Evolutionary conservation across 2,888 invertebrate genomes (phyloP), one percentile per base, ranked within the genome.

Genomic region (Cephus rjabovi): DNA sequence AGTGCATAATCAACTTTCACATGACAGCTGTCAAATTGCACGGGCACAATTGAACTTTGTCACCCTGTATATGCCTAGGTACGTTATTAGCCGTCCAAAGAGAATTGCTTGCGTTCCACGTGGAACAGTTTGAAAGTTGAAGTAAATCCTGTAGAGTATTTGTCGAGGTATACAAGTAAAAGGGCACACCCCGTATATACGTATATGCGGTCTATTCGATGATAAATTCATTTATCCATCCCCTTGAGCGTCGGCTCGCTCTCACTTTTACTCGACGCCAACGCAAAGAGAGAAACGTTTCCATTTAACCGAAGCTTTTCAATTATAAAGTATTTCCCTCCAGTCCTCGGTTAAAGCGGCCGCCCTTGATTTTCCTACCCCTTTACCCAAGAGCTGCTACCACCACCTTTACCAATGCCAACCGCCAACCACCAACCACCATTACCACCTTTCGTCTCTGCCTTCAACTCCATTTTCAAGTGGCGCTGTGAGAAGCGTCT

Each of bases 241-340:
- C 40, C 76, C 69, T 37, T 15, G 40, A 74, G 70, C 69, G 68
- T 35, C 79, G 34, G 70, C 73, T 79, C 71, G 82, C 81, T 85
- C 84, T 84, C 84, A 84, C 84, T 87, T 85, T 81, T 83, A 84
- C 81, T 79, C 84, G 82, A 79, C 79, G 80, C 77, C 83, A 76
- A 79, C 79, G 80, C 81, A 83, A 86, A 83, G 83, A 83, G 84
- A 84, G 84, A 83, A 87, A 86, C 84, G 84, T 83, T 87, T 83
- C 84, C 86, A 87, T 87, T 89, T 87, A 87, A 89, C 82, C 88
- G 85, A 85, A 86, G 87, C 89, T 88, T 88, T 88, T 89, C 89
- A 88, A 89, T 88, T 88, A 89, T 87, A 87, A 88, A 86, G 86
- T 85, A 86, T 87, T 87, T 87, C 82, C 84, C 82, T 83, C 80